Base-by-base conservation (phyloP, 2,113 vertebrate genomes). In the Plecotus auritus region DNA sequence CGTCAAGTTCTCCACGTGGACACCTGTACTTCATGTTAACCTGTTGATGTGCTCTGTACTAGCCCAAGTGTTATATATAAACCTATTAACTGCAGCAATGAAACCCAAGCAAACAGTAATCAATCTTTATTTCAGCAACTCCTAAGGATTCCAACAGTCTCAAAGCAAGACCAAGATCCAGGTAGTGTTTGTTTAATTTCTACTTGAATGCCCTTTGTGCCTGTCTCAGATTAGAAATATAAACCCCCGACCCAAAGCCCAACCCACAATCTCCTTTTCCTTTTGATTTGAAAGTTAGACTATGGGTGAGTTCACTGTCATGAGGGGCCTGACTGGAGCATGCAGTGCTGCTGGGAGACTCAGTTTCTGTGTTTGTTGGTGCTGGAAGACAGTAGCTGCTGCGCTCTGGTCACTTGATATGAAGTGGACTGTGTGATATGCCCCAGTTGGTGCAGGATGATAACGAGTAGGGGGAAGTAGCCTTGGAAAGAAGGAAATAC, bases 131-230 rank as follows among this genome's bases (percentile, higher is more conserved):
- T 98, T 88, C 97, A 99, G 98, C 96, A 97, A 94, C 97, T 98
- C 97, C 96, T 88, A 97, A 98, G 98, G 98, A 99, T 96, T 97
- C 96, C 91, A 97, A 96, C 95, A 97, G 90, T 96, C 92, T 98
- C 91, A 98, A 96, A 98, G 95, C 98, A 98, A 98, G 98, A 97
- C 98, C 98, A 97, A 98, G 98, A 96, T 99, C 98, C 97, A 99
- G 98, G 98, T 99, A 98, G 92, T 90, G 47, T 95, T 97, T 45
- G 45, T 97, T 98, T 97, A 54, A 76, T 97, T 98, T 97, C 91
- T 97, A 0, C 93, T 97, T 85, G 70, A 78, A 70, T 95, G 73
- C 54, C 77, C 30, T 88, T 70, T 95, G 56, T 92, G 76, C 61
- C n/a, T 73, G 23, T 70, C n/a, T 64, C 61, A 47, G 51, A 35